phyloP scores from a whole-genome alignment of 2,888 invertebrate genomes.

The Rhingia campestris region DNA sequence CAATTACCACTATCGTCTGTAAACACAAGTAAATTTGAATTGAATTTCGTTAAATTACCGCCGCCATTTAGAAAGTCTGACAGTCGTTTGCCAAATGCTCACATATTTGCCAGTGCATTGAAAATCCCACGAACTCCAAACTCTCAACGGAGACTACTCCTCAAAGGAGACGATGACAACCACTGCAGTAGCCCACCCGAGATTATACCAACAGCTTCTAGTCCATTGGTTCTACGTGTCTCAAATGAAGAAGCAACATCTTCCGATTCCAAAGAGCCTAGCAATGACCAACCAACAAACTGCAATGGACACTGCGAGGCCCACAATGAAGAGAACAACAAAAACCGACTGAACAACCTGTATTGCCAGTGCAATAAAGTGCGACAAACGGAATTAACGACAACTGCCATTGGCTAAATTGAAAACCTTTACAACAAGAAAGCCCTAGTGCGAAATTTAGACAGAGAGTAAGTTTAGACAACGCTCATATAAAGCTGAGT shows the following conservation, averaged over 20 bases:
- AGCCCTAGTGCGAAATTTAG: background rate
- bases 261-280: slow-evolving; percentile 23
- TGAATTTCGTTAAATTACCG: slow-evolving; percentile 66
- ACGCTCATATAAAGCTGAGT: slow-evolving; percentile 31
- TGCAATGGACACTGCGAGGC: slow-evolving; percentile 54
- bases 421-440: background rate
- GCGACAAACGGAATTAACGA: slow-evolving; percentile 45
- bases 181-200: slow-evolving; percentile 69
- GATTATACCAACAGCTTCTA: slow-evolving; percentile 14
- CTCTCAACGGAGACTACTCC: slow-evolving; percentile 64
- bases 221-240: slow-evolving; percentile 50
- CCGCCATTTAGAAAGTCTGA: slow-evolving; percentile 71
- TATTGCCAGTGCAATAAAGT: slow-evolving; percentile 63
- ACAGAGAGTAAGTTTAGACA: slow-evolving; percentile 8
- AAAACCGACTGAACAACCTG: slow-evolving; percentile 68
- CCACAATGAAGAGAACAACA: slow-evolving; percentile 60
- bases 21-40: slow-evolving; percentile 65
- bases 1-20: slow-evolving; percentile 28
- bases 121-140: slow-evolving; percentile 65
- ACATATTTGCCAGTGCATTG: slow-evolving; percentile 68
- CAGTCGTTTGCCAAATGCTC: slow-evolving; percentile 71
- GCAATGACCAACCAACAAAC: slow-evolving; percentile 12
- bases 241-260: slow-evolving; percentile 8
- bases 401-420: slow-evolving; percentile 67
- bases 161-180: slow-evolving; percentile 63